phyloP scores from a whole-genome alignment of 2,797 vertebrate genomes.

The Nasua narica region DNA sequence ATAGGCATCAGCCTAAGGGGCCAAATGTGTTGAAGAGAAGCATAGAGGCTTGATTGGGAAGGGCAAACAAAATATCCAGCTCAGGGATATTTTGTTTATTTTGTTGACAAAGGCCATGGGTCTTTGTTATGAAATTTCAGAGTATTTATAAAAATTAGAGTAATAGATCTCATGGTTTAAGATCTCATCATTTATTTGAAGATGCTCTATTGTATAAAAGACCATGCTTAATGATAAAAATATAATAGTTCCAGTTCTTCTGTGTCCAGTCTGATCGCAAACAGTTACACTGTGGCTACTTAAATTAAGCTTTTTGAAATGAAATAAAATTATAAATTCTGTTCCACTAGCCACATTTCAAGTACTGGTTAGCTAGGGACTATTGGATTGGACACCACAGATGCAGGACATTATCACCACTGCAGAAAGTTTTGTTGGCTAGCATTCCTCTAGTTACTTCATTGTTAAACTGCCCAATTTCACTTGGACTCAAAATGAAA shows the following conservation, averaged over 20 bases:
- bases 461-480: background rate
- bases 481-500: background rate
- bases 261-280: background rate
- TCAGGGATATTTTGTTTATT: no score
- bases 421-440: background rate
- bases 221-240: background rate
- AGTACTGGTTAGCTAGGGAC: background rate
- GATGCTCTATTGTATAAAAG: background rate
- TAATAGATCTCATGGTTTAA: background rate
- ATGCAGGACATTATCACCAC: background rate
- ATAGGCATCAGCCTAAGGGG: no score
- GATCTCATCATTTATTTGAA: background rate
- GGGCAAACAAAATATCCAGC: background rate
- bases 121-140: background rate
- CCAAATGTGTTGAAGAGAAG: background rate
- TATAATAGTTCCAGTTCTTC: background rate
- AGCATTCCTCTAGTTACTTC: background rate
- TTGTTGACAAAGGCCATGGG: no score
- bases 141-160: background rate
- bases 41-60: background rate
- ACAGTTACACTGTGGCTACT: background rate
- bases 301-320: background rate
- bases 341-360: background rate
- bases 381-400: background rate
- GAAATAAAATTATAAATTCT: background rate